Percentiles rank a stretch among this genome's conserved stretches.
Conservation (phyloP, 2,113 vertebrate species). For the Calidris pugnax region DNA sequence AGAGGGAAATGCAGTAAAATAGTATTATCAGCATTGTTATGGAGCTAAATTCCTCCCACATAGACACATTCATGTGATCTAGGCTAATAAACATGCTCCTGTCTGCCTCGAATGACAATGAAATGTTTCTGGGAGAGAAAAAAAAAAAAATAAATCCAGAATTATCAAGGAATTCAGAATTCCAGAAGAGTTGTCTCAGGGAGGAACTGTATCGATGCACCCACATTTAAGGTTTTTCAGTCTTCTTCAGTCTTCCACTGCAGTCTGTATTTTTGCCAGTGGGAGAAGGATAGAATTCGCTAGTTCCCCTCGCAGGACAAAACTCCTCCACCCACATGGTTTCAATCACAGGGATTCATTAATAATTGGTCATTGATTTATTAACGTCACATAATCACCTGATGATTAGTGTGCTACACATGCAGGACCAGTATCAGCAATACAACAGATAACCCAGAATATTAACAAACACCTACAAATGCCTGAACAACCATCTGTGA, state of each 20-base stretch:
- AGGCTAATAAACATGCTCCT: neutral
- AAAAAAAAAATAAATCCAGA: neutral
- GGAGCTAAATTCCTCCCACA: neutral
- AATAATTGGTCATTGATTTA: neutral
- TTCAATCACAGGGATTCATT: neutral
- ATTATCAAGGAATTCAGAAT: neutral
- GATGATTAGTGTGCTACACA: neutral
- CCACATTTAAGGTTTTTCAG: neutral
- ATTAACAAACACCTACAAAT: neutral
- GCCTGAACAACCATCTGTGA: neutral
- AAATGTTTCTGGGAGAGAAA: neutral
- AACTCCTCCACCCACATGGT: neutral
- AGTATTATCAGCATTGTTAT: neutral
- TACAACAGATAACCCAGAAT: neutral
- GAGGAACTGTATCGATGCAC: neutral
- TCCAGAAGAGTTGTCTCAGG: neutral
- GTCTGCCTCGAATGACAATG: neutral
- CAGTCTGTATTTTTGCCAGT: neutral
- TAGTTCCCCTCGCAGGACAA: neutral
- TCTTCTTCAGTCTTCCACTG: neutral
- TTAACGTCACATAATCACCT: neutral
- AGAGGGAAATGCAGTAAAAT: neutral
- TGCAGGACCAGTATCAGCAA: neutral
- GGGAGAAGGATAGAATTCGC: neutral
- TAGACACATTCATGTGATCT: neutral